Evolutionary conservation across 2,113 vertebrate genomes (phyloP), one percentile per base, ranked within the genome.

Genomic region (Muscicapa adusta): DNA sequence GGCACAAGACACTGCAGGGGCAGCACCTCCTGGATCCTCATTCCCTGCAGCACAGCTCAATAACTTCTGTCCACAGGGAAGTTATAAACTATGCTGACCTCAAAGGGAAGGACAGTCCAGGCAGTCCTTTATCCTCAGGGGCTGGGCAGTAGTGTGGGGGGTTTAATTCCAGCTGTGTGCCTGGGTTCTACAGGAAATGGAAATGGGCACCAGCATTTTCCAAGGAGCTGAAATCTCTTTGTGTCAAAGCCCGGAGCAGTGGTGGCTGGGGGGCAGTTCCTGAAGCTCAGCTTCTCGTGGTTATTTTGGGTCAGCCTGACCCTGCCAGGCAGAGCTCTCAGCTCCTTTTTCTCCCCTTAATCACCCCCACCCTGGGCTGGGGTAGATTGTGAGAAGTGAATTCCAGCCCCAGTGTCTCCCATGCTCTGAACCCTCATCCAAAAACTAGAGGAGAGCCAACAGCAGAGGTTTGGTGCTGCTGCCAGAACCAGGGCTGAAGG

Each of bases 111-210:
- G 56, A 38, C 20, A 29, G 0, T 20, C 23, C 19, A 9, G 61
- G 22, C 40, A 38, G 40, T 90, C 47, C 42, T 70, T 53, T 36
- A 15, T 34, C 3, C 1, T 26, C 22, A 8, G 1, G 43, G 73
- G 11, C 38, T 66, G 1, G n/a, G 79, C 25, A 43, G n/a, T 14
- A 14, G 9, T 2, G 5, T 48, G 45, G 33, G 2, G 1, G 1
- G 0, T 58, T 45, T 1, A 15, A 15, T 66, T 83, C 62, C 47
- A 61, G 31, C 81, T 73, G 0, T 11, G 2, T 57, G 48, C 26
- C 50, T 70, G 58, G 31, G 48, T 82, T 75, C 43, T 54, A 31
- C 65, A 56, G 68, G 16, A 61, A 9, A 25, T 5, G 40, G 25
- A 67, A 76, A 17, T 14, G 24, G 51, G 51, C 65, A 38, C 42